Base-by-base conservation (phyloP, 2,797 vertebrate genomes). In the Lithobates sylvaticus region DNA sequence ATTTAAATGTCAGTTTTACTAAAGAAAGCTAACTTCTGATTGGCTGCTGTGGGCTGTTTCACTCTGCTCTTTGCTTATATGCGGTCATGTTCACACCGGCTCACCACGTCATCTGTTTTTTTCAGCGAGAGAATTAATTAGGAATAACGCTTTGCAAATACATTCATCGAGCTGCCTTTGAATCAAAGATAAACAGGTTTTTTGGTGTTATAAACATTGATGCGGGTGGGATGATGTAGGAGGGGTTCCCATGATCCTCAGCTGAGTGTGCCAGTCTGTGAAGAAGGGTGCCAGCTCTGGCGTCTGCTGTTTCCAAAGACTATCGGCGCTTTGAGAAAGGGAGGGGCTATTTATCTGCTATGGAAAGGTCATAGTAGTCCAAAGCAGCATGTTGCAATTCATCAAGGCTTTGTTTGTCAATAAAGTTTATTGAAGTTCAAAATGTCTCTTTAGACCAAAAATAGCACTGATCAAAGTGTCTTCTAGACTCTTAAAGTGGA, bases 131-230 rank as follows among this genome's bases (percentile, higher is more conserved):
- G 21, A 15, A 75, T 61, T 69, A 81, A 69, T 81, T 80, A 74
- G 27, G 18, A 47, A 36, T 50, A 21, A 47, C n/a, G 39, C 72
- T 61, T 13, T 67, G 58, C 54, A 32, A 74, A 36, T 18, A 12
- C 61, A 32, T 68, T 75, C 72, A 16, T 29, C 7, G 0, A 10
- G 32, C 65, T 47, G 79, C 34, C 73, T 42, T 16, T 44, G 73
- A 82, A 44, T 82, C 26, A 67, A 44, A 67, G 29, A 70, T 50
- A 80, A 86, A 64, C 85, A 77, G 42, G 85, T 76, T 77, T 64
- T 69, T 29, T 74, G 85, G 78, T 86, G 85, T 72, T 65, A 71
- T 81, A 58, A 72, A 77, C 78, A 81, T 8, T 10, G 58, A 81
- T 6, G 65, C 44, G 84, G 72, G 64, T 27, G 27, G 77, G 34